Base-by-base conservation (phyloP, 2,113 vertebrate species). In the Felis chaus region DNA sequence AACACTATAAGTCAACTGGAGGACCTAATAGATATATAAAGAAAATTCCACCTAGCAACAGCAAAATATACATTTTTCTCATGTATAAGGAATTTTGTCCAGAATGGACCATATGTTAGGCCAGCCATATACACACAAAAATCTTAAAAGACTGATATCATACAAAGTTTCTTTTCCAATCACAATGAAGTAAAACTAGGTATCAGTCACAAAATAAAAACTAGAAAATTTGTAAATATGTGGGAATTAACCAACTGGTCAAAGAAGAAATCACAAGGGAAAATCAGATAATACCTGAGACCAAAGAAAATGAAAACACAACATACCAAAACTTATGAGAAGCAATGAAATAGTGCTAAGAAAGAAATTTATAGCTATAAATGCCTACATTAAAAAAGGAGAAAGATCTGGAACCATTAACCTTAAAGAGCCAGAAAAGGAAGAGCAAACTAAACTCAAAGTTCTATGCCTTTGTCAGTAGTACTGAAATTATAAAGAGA, bases 271-370 rank as follows among this genome's bases (percentile, higher is more conserved):
- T 41, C 33, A 87, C 53, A 74, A 74, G 19, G 66, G 14, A 89
- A 95, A 89, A 89, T 74, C 66, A 82, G 45, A 89, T 50, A 81
- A 81, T 29, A 79, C 29, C 83, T 93, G 36, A 88, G 63, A 88
- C 71, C 85, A 78, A 69, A 48, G 48, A 95, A 85, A 91, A 66
- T 18, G 57, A 87, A 86, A 79, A 63, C 53, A 81, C 8, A 89
- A 85, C 5, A 78, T 73, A 81, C n/a, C 39, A 65, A 91, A 84
- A 57, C 39, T 78, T 85, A 57, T 1, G 1, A 45, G 19, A 63
- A 73, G 23, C 66, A 45, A 27, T 29, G 36, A 87, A 87, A 86
- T 48, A 69, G 31, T 8, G 39, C 23, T 36, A 61, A 94, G 33
- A 66, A 65, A 18, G 48, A 79, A 57, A 69, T 80, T 80, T 69